Evolutionary conservation across 2,888 invertebrate species (phyloP), one percentile per base, ranked within the genome.

Genomic region (Plebejus argus): DNA sequence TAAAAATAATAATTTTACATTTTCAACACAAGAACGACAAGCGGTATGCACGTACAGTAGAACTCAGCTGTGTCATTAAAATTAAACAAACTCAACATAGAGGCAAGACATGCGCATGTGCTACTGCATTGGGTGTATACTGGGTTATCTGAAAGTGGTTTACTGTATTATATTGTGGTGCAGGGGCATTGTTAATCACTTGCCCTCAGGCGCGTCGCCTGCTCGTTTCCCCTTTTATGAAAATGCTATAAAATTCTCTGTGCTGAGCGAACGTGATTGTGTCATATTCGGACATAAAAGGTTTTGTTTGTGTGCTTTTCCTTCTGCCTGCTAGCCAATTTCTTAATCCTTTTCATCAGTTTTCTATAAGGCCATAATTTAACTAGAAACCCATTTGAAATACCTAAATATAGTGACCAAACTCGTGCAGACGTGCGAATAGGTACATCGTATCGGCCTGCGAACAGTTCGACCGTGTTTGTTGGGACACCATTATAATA

Each of bases 101-200:
- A 49, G 49, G 15, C 49, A 49, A 15, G 49, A 49, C 35, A 39
- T 39, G 10, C 39, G 10, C 12, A 18, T 53, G 49, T 49, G 12
- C 0, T 45, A 45, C 3, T 45, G 49, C 10, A 12, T 49, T 15
- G 5, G 0, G 15, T 12, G 0, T 45, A 12, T 45, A 45, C 45
- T 45, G 3, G 12, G 45, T 45, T 45, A 45, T 45, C 53, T 18
- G 53, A 53, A 53, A 53, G 5, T 7, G 8, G 58, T 58, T 7
- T 58, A 58, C 58, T 58, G 20, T 20, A 20, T 20, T 58, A 20
- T 58, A 58, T 4, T 20, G 58, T 20, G n/a, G 18, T 18, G 66
- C 28, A 15, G 66, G 15, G 66, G 28, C 28, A 33, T 66, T 66
- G 61, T 66, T 66, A 66, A 66, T 66, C 66, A 66, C 66, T 66